Evolutionary conservation across 2,888 invertebrate species (phyloP).

Genomic region (Lithodes maja): DNA sequence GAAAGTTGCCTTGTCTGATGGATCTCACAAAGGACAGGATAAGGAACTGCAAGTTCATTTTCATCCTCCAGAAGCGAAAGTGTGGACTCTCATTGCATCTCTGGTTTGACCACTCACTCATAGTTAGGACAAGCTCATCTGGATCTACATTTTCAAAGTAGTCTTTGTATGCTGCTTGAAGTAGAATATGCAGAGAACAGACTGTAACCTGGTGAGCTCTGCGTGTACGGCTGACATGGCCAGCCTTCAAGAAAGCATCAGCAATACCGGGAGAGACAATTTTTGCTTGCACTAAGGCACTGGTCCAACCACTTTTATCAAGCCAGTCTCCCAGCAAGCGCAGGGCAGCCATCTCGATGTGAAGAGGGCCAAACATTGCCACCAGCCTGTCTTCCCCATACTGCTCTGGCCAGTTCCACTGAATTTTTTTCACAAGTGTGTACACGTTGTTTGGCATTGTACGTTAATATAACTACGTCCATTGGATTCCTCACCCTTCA

Average conservation of each 20-base stretch:
- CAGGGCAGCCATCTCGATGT: too few relatives aligned
- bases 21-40: neutral
- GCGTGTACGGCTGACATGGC: neutral
- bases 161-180: neutral
- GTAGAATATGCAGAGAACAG: neutral
- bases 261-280: too few relatives aligned
- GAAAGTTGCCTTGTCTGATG: slow-evolving; percentile 4
- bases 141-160: neutral
- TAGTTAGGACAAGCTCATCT: neutral
- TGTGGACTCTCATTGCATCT: neutral
- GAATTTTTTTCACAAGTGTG: too few relatives aligned
- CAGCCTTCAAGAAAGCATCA: neutral
- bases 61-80: neutral
- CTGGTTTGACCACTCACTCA: neutral
- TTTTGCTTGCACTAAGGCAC: too few relatives aligned
- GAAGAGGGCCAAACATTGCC: too few relatives aligned
- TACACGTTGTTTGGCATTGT: neutral
- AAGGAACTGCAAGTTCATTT: too few relatives aligned
- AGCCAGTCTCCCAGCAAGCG: too few relatives aligned
- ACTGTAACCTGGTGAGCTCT: slow-evolving; percentile 4
- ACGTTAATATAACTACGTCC: too few relatives aligned
- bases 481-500: too few relatives aligned
- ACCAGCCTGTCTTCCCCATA: too few relatives aligned
- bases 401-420: too few relatives aligned
- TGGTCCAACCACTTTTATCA: too few relatives aligned